Evolutionary conservation across 1,140 invertebrate species (phyloP), one percentile per base, ranked within the genome.

Genomic region (Lucilia sericata): DNA sequence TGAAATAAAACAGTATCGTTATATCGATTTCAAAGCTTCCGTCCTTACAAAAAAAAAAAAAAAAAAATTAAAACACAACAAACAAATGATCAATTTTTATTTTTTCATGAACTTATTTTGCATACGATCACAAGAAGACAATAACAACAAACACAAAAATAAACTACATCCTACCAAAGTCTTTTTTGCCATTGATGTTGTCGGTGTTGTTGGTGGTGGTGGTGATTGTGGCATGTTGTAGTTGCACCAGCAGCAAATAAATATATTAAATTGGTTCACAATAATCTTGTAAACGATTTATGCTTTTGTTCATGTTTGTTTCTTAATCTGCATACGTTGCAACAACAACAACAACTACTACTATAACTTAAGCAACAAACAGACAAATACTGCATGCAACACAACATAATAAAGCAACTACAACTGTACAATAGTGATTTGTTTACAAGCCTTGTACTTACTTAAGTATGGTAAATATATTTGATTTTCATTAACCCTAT

Each of bases 21-120:
- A 70, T 21, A 70, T 84, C 65, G 83, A 81, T 84, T 84, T 84
- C 83, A 84, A 84, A 84, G 83, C 55, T 80, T 84, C 83, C 76
- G 83, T 84, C 76, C 76, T 14, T 60, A 21, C 0, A 3, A 30
- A 30, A 30, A 30, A 30, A 30, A 30, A 30, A 2, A 2, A 30
- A 30, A 30, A 2, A 30, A 30, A 30, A n/a, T n/a, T n/a, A n/a
- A n/a, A 30, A 42, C 2, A n/a, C 82, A 60, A n/a, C 55, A 78
- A 80, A 80, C 76, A 51, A 80, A 80, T 80, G 76, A 49, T 80
- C 19, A 19, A 9, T 49, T 49, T 80, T 70, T 21, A 51, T 13
- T 19, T 47, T 19, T 13, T 49, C 76, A 80, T 80, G 76, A 80
- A 80, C 76, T 80, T 80, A 80, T 80, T 80, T 80, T 80, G 76